A percentile compares a stretch with the other conserved stretches of the same genome.
phyloP scores from a whole-genome alignment of 2,113 vertebrate genomes.

The Bujurquina vittata region DNA sequence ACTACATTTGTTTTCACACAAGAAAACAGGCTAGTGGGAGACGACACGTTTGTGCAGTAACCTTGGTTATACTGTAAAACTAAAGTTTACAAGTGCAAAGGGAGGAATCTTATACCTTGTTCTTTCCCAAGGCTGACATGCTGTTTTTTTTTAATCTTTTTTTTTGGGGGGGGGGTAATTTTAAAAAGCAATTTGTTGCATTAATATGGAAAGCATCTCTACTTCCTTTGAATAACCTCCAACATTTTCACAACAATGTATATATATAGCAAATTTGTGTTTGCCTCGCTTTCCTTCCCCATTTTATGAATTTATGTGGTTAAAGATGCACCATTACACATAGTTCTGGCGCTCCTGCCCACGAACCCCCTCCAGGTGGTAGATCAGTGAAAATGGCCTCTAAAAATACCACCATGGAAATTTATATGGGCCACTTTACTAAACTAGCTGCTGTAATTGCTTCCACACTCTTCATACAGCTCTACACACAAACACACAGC shows the following conservation, averaged over 20 bases:
- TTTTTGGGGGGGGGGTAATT: no score
- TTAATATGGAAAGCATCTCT: not conserved
- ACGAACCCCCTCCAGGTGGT: conserved; percentile 33
- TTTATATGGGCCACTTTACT: conserved; percentile 53
- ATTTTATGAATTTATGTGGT: not conserved
- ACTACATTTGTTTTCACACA: conserved; percentile 7
- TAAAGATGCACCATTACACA: conserved; percentile 25
- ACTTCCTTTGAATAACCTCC: not conserved
- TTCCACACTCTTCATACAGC: conserved; percentile 2
- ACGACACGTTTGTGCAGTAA: conserved; percentile 7
- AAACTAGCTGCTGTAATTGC: conserved; percentile 52
- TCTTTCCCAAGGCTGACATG: not conserved
- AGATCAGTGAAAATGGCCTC: conserved; percentile 56
- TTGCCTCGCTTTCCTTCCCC: not conserved
- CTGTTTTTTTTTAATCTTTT: not conserved
- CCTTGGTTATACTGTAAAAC: conserved; percentile 10
- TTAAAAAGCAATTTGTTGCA: not conserved
- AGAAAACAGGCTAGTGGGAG: conserved; percentile 26
- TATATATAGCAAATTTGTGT: not conserved
- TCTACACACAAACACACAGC: not conserved
- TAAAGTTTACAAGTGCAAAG: not conserved
- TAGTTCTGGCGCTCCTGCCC: not conserved
- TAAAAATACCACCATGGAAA: conserved; percentile 57
- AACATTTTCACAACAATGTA: not conserved
- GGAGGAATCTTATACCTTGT: not conserved